Evolutionary conservation across 2,797 vertebrate genomes (phyloP).

Genomic region (Gobio occitaniae): DNA sequence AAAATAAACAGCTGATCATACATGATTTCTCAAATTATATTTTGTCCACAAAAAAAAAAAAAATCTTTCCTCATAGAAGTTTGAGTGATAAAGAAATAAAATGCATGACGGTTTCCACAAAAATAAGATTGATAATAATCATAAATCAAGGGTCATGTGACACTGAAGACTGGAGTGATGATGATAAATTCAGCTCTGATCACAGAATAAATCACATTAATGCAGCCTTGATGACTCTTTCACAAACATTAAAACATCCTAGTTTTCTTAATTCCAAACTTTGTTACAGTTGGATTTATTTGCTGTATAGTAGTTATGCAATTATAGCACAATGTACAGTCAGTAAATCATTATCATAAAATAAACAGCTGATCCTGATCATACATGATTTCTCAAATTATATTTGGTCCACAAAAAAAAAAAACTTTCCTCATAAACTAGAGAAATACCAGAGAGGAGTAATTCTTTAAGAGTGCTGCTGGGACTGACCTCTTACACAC

Average conservation of each 20-base stretch:
- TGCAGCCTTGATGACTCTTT: background rate
- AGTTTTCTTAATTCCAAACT: background rate
- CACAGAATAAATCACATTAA: background rate
- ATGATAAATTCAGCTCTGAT: background rate
- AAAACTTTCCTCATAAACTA: background rate
- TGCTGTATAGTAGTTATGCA: background rate
- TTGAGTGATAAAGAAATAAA: background rate
- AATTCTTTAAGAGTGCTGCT: constrained; percentile 57
- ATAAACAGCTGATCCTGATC: background rate
- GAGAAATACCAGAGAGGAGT: constrained; percentile 23
- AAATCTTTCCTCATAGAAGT: too few relatives aligned
- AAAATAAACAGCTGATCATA: background rate
- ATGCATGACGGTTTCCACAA: background rate
- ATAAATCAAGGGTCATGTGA: background rate
- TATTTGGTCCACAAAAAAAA: background rate
- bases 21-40: background rate
- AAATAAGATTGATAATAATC: background rate
- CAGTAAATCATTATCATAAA: background rate
- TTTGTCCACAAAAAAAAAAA: background rate
- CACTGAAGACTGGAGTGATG: background rate
- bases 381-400: background rate
- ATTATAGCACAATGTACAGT: background rate
- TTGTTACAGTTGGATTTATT: background rate
- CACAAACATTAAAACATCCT: too few relatives aligned
- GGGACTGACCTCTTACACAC: background rate